Conservation (phyloP, 2,888 invertebrate genomes). For the Troilus luridus region DNA sequence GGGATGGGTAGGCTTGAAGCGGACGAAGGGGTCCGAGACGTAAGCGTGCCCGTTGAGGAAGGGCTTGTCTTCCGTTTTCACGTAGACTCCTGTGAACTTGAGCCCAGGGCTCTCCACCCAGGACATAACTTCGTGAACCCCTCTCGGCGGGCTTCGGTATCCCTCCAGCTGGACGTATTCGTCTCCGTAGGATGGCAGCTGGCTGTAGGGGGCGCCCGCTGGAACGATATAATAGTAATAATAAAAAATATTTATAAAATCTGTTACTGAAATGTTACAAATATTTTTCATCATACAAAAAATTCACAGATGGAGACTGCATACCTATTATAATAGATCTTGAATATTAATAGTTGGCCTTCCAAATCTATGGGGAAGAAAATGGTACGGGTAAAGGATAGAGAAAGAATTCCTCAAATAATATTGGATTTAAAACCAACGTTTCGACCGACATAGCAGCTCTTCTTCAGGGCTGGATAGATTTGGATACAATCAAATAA, state of each 20-base stretch:
- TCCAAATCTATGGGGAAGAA: too few species aligned
- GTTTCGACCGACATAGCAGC: too few species aligned
- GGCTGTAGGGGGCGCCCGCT: conserved; percentile 30
- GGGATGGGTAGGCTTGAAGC: conserved; percentile 64
- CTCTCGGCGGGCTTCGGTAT: conserved; percentile 47
- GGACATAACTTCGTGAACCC: conserved; percentile 36
- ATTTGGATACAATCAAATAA: too few species aligned
- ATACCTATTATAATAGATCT: too few species aligned
- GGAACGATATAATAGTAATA: background rate
- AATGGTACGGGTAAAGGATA: too few species aligned
- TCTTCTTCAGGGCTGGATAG: too few species aligned
- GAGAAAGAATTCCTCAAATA: too few species aligned
- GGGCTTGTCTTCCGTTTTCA: conserved; percentile 57
- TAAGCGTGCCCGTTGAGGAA: conserved; percentile 64
- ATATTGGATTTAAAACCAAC: too few species aligned
- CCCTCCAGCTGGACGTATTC: conserved; percentile 54
- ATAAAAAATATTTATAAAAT: background rate
- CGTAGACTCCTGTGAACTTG: conserved; percentile 63
- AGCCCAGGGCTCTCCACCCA: conserved; percentile 51
- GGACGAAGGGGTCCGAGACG: conserved; percentile 64
- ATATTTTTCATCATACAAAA: too few species aligned
- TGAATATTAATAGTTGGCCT: too few species aligned
- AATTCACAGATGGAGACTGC: too few species aligned
- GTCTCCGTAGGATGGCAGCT: background rate
- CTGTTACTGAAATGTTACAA: too few species aligned